Percentiles rank a stretch among this genome's conserved stretches.
phyloP scores from a whole-genome alignment of 2,113 vertebrate species.

The Lathamus discolor region DNA sequence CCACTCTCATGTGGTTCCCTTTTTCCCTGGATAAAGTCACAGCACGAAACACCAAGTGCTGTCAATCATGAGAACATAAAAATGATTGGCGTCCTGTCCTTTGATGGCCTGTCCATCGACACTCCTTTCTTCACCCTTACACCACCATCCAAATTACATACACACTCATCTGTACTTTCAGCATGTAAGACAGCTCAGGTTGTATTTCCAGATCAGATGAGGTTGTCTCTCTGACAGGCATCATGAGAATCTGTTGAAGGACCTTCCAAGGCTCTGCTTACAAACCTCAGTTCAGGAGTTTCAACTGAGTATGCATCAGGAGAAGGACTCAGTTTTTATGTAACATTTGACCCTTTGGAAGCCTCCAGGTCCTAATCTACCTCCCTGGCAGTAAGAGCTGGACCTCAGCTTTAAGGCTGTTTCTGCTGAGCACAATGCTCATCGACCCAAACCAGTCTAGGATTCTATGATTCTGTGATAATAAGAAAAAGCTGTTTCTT shows the following conservation, averaged over 20 bases:
- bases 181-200: background rate
- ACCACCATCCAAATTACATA: background rate
- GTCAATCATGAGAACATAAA: background rate
- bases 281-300: background rate
- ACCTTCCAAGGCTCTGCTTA: background rate
- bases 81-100: background rate
- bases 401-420: background rate
- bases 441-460: background rate
- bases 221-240: background rate
- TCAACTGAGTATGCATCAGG: background rate
- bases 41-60: background rate
- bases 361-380: background rate
- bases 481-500: background rate
- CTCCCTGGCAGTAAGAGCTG: background rate
- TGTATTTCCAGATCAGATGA: background rate
- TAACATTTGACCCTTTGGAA: background rate
- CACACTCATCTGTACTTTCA: background rate
- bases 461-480: background rate
- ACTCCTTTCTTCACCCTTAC: background rate
- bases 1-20: background rate
- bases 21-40: background rate
- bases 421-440: background rate
- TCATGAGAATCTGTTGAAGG: background rate
- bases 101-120: fast-evolving
- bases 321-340: background rate